Conservation (phyloP, 2,113 vertebrate genomes). For the Protomyctophum bolini region DNA sequence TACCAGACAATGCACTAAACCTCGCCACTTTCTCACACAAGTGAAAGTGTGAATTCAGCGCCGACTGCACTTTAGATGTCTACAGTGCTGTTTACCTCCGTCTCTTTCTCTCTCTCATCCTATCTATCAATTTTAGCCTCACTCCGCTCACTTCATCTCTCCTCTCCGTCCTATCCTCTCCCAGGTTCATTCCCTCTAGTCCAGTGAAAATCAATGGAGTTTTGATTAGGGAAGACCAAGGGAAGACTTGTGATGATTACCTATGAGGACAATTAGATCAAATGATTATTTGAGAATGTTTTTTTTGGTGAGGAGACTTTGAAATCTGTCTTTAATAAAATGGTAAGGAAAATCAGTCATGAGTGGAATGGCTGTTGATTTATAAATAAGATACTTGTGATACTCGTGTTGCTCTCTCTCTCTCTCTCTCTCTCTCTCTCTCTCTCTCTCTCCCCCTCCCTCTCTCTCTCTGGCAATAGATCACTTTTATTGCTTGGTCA, state of each 20-base stretch:
- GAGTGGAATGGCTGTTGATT: conserved; percentile 94
- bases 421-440: conserved; percentile 45
- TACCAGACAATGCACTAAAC: too few relatives aligned
- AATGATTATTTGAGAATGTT: conserved; percentile 60
- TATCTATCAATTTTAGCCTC: neutral
- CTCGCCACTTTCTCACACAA: neutral
- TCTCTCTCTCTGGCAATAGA: conserved; percentile 84
- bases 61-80: conserved; percentile 25
- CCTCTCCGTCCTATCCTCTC: conserved; percentile 64
- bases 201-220: conserved; percentile 75
- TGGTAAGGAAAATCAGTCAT: conserved; percentile 87
- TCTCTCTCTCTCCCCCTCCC: conserved; percentile 4
- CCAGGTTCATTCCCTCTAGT: conserved; percentile 15
- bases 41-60: conserved; percentile 41
- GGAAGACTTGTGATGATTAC: conserved; percentile 80
- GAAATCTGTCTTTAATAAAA: conserved; percentile 89
- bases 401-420: conserved; percentile 81
- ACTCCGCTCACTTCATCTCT: conserved; percentile 11
- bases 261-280: conserved; percentile 89
- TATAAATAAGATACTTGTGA: conserved; percentile 96
- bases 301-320: conserved; percentile 72
- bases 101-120: neutral
- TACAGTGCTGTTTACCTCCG: neutral
- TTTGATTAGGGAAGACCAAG: conserved; percentile 74
- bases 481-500: conserved; percentile 96